Evolutionary conservation across 2,797 vertebrate species (phyloP), one percentile per base, ranked within the genome.

Genomic region (Lepus oiostolus): DNA sequence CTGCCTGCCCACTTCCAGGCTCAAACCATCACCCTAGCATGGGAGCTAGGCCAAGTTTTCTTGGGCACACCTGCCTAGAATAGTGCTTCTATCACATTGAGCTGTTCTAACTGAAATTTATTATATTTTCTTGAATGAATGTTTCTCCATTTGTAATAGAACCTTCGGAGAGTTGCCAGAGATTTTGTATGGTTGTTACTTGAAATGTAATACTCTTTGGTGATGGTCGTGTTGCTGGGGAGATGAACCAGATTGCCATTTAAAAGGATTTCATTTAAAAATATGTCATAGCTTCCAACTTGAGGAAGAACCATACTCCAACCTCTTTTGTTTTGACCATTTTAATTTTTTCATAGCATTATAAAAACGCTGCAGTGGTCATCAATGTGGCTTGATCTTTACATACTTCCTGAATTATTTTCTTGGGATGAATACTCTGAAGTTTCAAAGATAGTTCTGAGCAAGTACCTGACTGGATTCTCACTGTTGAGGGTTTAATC

Each of bases 81-180:
- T 60, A 42, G 28, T 65, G 42, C 47, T 89, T 72, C 38, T 60
- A 63, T 75, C 42, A 38, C 22, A 52, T 21, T 1, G 77, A 79
- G 14, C 32, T 60, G 30, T 87, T 94, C 67, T 70, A 79, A 65
- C 1, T 30, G 86, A 92, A 60, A 84, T 83, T 70, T 94, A 63
- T 58, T 84, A n/a, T 47, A 35, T 87, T 80, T 90, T 80, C 71
- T 42, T 71, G 32, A 63, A 92, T 89, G 83, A 92, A n/a, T 90
- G 24, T 92, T 92, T 89, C 82, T 87, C 58, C 24, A 86, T 85
- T 92, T 93, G 75, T 52, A 70, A n/a, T 81, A 65, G 30, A 19
- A 21, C 72, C 19, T 87, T 87, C 38, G 67, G 77, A 75, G 19
- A 80, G 75, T 94, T 95, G 80, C 52, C 77, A 87, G 50, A 87